Evolutionary conservation across 2,113 vertebrate species (phyloP).

Genomic region (Dasyprocta punctata): DNA sequence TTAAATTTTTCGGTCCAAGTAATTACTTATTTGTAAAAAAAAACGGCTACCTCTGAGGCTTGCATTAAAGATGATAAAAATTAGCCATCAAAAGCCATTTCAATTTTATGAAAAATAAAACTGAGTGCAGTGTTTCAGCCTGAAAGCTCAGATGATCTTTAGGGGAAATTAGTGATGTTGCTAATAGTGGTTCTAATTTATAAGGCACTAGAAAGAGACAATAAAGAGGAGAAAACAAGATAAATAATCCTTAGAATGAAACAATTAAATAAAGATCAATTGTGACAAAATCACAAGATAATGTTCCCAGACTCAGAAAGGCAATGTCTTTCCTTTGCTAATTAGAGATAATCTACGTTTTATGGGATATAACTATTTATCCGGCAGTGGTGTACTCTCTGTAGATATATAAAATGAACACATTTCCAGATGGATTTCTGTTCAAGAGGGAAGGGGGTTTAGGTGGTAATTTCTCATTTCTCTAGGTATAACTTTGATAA

Average conservation of each 20-base stretch:
- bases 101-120: conserved; percentile 77
- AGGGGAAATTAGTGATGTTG: conserved; percentile 75
- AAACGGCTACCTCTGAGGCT: conserved; percentile 58
- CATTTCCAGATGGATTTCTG: conserved; percentile 16
- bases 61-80: conserved; percentile 72
- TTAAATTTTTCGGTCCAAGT: conserved; percentile 56
- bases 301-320: conserved; percentile 63
- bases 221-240: conserved; percentile 66
- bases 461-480: conserved; percentile 66
- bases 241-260: conserved; percentile 80
- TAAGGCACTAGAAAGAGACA: conserved; percentile 63
- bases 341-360: conserved; percentile 68
- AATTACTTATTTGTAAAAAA: conserved; percentile 67
- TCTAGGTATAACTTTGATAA: conserved; percentile 48
- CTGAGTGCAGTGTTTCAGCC: conserved; percentile 63
- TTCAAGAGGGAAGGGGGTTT: neutral
- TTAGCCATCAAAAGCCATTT: conserved; percentile 74
- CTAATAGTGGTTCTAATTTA: conserved; percentile 72
- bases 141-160: conserved; percentile 72
- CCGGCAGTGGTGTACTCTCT: neutral
- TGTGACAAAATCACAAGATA: conserved; percentile 71
- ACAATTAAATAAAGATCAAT: conserved; percentile 80
- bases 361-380: neutral
- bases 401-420: conserved; percentile 20
- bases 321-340: conserved; percentile 75